Evolutionary conservation across 2,113 vertebrate genomes (phyloP), one percentile per base, ranked within the genome.

Genomic region (Solea senegalensis): DNA sequence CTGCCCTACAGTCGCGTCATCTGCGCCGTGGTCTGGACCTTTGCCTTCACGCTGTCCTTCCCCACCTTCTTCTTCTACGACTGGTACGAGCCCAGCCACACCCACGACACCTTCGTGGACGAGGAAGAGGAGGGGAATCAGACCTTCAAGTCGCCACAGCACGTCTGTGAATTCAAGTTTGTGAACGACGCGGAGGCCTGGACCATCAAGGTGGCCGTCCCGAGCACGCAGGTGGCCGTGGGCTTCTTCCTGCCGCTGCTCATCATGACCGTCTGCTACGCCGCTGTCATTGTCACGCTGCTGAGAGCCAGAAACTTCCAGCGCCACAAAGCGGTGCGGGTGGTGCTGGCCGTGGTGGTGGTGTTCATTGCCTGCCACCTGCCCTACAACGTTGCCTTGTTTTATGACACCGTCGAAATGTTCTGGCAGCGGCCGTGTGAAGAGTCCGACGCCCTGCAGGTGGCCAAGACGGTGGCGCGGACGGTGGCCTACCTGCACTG

Each of bases 401-500:
- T 98, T 0, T 72, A 92, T 14, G 74, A 86, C 0, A 95, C 93
- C 0, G 0, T 55, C 44, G 76, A 21, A 10, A 76, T 94, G 80
- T 94, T 94, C 14, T 0, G 48, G 0, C 0, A 9, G 0, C 16
- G 41, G 5, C 1, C 50, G 0, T 98, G 97, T 68, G 3, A 14
- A 0, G 0, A 0, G 0, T 79, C 68, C 0, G 87, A 89, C 0
- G 2, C 3, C 1, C 21, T 90, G 26, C 5, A 69, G 4, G 90
- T 92, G 10, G 53, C 63, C 0, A 78, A 67, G 49, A 89, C 39
- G 0, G 8, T 90, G 61, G 93, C 94, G 0, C 92, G 96, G 86
- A 91, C 89, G 14, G 7, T 97, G 58, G 96, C 97, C 10, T 97
- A 96, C 86, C 92, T 98, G 74, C 97, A 96, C 81, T 96, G 96